Base-by-base conservation (phyloP, 1,140 invertebrate genomes). In the Spodoptera litura region DNA sequence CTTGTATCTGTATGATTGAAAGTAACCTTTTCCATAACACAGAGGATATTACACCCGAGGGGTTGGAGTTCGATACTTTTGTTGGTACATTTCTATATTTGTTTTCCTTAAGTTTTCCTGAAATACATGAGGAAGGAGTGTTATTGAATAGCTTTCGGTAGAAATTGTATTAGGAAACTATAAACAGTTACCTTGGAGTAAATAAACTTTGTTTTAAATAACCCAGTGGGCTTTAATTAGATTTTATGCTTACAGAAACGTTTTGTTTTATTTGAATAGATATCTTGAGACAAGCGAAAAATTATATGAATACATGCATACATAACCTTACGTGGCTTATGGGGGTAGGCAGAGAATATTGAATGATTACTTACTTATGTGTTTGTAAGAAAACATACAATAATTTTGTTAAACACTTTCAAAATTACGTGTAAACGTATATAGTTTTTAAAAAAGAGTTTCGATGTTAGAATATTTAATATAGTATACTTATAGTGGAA, bases 11-110 rank as follows among this genome's bases (percentile, higher is more conserved):
- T 64, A 64, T 64, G 61, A 64, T 64, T 64, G 61, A 64, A 64
- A 64, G 61, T 20, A 64, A 64, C 61, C 61, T 56, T 56, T 20
- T 64, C 61, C 3, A 64, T 49, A 64, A 64, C 61, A 49, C 38
- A 25, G 61, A 49, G 61, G 38, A 38, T 49, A 64, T 64, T 64
- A 64, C 35, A 64, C 61, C 38, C 61, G 38, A 25, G 61, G 61
- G 61, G 44, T 25, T 15, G n/a, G 15, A 64, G 35, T 64, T 64
- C 15, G 53, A 56, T 56, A 56, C 53, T 15, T 56, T 56, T 56
- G 44, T 56, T 56, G n/a, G 44, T 64, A 49, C 44, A 38, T 15
- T 64, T 20, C 35, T 38, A 4, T 49, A 38, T 64, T 64, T 64
- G 61, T 64, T 64, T 49, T 49, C n/a, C 38, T 38, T n/a, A 20